Conservation (phyloP, 2,888 invertebrate species). For the Athalia cordata region DNA sequence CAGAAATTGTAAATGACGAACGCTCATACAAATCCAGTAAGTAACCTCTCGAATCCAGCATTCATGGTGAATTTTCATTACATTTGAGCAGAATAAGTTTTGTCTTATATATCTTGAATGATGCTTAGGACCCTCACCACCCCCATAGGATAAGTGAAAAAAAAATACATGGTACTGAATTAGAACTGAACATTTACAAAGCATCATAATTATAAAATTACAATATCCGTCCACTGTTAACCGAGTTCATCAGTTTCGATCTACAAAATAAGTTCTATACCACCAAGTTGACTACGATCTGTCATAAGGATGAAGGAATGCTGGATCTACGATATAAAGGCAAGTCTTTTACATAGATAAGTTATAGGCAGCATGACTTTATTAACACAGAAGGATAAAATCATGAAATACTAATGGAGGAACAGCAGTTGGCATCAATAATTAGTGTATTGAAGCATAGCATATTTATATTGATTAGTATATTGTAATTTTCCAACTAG, state of each 20-base stretch:
- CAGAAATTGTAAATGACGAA: not conserved
- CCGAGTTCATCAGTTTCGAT: not conserved
- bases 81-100: not conserved
- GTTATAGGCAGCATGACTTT: not conserved
- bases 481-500: conserved; percentile 18
- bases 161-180: too few relatives aligned
- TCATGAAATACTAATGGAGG: not conserved
- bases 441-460: not conserved
- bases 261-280: not conserved
- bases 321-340: not conserved
- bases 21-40: not conserved
- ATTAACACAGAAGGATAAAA: not conserved
- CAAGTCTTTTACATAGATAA: not conserved
- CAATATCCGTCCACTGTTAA: conserved; percentile 15
- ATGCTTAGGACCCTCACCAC: too few relatives aligned
- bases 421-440: not conserved
- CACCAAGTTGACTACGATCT: not conserved
- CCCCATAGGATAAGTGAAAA: too few relatives aligned
- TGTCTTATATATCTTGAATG: not conserved
- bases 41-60: too few relatives aligned
- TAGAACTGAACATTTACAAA: too few relatives aligned
- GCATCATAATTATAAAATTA: too few relatives aligned
- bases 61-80: not conserved
- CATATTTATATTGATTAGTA: conserved; percentile 6
- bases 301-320: not conserved